A percentile compares a stretch with the other conserved stretches of the same genome.
phyloP scores from a whole-genome alignment of 2,113 vertebrate species.

The Podiceps cristatus region DNA sequence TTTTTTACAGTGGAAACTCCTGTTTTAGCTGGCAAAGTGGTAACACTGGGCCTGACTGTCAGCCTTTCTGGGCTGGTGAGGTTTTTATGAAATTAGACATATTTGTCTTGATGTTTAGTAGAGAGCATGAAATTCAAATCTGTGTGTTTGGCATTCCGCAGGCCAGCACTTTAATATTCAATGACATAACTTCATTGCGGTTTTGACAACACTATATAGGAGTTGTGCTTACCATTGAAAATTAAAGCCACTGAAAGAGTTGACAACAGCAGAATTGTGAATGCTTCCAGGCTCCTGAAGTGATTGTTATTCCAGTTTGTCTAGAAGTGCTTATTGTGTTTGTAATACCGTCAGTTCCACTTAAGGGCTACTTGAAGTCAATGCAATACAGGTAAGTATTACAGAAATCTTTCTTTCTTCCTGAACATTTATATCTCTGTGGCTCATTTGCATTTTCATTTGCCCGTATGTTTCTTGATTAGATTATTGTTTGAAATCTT shows the following conservation, averaged over 20 bases:
- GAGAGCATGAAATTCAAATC: conserved; percentile 85
- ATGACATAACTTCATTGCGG: conserved; percentile 85
- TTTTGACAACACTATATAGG: conserved; percentile 83
- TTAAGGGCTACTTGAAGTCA: conserved; percentile 79
- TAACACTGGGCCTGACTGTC: conserved; percentile 66
- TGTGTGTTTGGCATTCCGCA: conserved; percentile 78
- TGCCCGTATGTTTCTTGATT: conserved; percentile 44
- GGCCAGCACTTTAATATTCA: conserved; percentile 84
- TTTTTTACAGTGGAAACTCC: conserved; percentile 8
- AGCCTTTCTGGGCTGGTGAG: conserved; percentile 68
- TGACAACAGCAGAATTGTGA: conserved; percentile 85
- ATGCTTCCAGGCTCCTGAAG: conserved; percentile 79
- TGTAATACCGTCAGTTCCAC: conserved; percentile 85
- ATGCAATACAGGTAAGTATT: conserved; percentile 73
- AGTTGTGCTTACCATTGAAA: conserved; percentile 87
- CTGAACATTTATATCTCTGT: conserved; percentile 1
- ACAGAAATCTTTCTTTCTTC: conserved; percentile 65
- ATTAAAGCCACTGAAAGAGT: conserved; percentile 85
- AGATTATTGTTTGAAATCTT: conserved; percentile 39
- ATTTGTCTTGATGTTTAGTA: conserved; percentile 87
- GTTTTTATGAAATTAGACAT: conserved; percentile 85
- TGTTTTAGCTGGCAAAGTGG: conserved; percentile 27
- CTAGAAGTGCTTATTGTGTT: conserved; percentile 86
- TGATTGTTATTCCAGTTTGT: conserved; percentile 86
- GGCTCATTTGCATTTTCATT: conserved; percentile 63